phyloP scores from a whole-genome alignment of 2,113 vertebrate genomes.

The Megaceryle torquata region DNA sequence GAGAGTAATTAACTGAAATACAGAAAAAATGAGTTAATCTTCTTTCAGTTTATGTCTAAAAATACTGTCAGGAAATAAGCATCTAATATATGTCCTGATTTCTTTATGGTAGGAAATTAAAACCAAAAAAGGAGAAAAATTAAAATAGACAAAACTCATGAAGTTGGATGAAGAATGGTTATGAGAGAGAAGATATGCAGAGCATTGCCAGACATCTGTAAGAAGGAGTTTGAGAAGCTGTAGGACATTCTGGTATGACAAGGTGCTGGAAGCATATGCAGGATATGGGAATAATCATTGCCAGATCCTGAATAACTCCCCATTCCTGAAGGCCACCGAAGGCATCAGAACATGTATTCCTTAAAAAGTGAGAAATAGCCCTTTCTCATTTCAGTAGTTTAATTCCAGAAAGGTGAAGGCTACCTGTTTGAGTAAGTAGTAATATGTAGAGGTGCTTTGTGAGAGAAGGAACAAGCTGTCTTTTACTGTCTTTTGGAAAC shows the following conservation, averaged over 20 bases:
- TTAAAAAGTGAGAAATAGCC: background rate
- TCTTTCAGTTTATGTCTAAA: background rate
- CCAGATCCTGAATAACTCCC: background rate
- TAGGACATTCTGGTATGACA: background rate
- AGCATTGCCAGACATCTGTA: background rate
- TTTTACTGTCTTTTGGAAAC: background rate
- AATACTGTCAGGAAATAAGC: background rate
- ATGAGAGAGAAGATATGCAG: background rate
- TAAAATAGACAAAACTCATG: background rate
- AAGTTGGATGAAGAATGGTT: background rate
- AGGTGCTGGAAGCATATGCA: background rate
- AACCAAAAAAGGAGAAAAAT: background rate
- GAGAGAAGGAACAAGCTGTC: background rate
- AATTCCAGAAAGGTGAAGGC: background rate
- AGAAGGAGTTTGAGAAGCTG: background rate
- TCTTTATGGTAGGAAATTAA: background rate
- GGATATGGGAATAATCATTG: background rate
- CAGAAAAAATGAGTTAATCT: background rate
- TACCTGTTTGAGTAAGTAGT: background rate
- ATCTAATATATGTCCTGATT: background rate
- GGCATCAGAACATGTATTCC: background rate
- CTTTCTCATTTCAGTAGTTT: background rate
- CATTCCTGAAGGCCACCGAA: background rate
- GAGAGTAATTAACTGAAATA: background rate
- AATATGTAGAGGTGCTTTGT: background rate